These are phyloP conservation scores for Oceanodroma leucorhoa DNA, from an alignment of 2,797 vertebrate species.

Conservation along the genomic window DNA sequence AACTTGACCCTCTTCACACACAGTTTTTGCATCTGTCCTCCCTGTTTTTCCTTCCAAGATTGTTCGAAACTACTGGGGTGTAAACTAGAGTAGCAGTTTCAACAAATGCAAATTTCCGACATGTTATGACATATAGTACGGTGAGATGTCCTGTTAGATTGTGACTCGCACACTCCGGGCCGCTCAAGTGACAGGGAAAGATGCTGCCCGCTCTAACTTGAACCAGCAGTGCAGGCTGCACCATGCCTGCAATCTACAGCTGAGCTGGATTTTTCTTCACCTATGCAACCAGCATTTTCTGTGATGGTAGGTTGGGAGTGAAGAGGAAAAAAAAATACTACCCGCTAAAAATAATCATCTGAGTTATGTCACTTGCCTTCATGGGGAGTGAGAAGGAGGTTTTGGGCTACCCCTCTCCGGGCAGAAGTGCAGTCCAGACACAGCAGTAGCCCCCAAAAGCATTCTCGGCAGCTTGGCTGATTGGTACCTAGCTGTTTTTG, in stretches of 20 bases:
- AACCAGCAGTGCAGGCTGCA: conserved; percentile 7
- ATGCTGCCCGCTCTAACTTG: conserved; percentile 14
- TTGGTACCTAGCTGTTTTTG: conserved; percentile 18
- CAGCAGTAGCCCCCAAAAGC: neutral
- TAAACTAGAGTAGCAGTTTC: neutral
- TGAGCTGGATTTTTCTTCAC: neutral
- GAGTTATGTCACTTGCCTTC: neutral
- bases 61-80: neutral
- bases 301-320: neutral
- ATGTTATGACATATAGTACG: neutral
- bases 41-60: neutral
- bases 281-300: neutral
- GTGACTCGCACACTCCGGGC: neutral
- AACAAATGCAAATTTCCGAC: neutral
- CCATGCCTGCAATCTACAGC: neutral
- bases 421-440: neutral
- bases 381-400: neutral
- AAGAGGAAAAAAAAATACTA: neutral
- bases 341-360: conserved; percentile 7
- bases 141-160: neutral
- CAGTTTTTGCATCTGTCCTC: neutral
- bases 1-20: neutral
- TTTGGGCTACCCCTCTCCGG: neutral
- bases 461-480: neutral
- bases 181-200: neutral